phyloP scores from a whole-genome alignment of 2,113 vertebrate species.

The Onychorhynchus coronatus region DNA sequence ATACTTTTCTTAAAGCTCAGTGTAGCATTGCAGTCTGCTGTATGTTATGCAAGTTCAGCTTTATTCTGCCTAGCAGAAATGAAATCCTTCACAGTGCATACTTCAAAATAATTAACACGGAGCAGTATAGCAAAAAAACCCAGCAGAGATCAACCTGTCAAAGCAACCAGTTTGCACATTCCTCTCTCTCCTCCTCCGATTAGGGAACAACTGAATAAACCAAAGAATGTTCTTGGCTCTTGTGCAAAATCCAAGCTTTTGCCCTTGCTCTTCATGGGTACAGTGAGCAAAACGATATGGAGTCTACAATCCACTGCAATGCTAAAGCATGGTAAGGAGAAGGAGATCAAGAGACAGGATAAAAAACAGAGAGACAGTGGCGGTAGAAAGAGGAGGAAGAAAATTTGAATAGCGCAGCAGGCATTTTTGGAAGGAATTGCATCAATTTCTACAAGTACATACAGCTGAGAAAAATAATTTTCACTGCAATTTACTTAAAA shows the following conservation, averaged over 20 bases:
- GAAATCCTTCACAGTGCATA: slow-evolving; percentile 29
- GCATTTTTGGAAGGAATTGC: background rate
- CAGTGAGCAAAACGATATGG: background rate
- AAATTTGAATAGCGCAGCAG: background rate
- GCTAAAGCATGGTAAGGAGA: background rate
- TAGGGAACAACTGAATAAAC: background rate
- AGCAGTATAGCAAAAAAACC: background rate
- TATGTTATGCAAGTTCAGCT: slow-evolving; percentile 33
- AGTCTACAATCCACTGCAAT: background rate
- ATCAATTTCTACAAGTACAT: background rate
- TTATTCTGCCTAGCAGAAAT: slow-evolving; percentile 27
- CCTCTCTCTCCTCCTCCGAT: background rate
- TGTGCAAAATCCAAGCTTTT: background rate
- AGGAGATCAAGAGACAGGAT: background rate
- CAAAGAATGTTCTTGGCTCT: background rate
- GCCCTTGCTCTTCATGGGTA: background rate
- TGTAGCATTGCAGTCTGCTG: background rate
- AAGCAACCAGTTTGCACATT: background rate
- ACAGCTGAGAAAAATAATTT: background rate
- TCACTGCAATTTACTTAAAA: background rate
- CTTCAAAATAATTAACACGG: slow-evolving; percentile 43
- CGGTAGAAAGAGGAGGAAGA: background rate
- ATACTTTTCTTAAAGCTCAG: background rate
- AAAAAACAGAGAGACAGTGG: background rate
- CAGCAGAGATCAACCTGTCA: slow-evolving; percentile 30